Evolutionary conservation across 2,797 vertebrate species (phyloP), one percentile per base, ranked within the genome.

Genomic region (Eulemur albifrons): DNA sequence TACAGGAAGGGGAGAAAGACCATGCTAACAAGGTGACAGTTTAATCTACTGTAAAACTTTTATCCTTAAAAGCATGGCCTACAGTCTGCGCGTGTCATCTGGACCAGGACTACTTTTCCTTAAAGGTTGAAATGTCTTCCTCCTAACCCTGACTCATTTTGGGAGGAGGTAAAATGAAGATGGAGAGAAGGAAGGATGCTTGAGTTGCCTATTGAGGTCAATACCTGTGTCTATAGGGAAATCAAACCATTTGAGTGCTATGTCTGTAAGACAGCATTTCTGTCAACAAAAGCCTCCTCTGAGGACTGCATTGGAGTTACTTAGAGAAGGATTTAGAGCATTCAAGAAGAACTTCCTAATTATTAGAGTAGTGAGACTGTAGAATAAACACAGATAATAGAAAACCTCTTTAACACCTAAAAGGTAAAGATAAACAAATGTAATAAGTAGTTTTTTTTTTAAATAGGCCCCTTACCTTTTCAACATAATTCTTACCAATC

Each of bases 261-360:
- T 23, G 35, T 89, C 38, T 67, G 5, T 72, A 69, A 59, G 35
- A 75, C 48, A 88, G 77, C 59, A 59, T 87, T 94, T 93, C 82
- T 83, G 48, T 50, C 32, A 40, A 35, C 30, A 43, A 82, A 77
- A 73, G 10, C 30, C 69, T 81, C 89, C 59, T 65, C 65, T 81
- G 90, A 70, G 81, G 76, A 95, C 73, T 57, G 43, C 72, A 50
- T 13, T 90, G 57, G 38, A 88, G 93, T 90, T 67, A 81, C n/a
- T 77, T 21, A 83, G 65, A 45, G 90, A 97, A 63, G 32, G 59
- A 82, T 38, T 91, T 77, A 52, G 7, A 59, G 30, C 38, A 57
- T 88, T 93, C 20, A 50, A 92, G 79, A 84, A 94, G 50, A 94
- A 73, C 77, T 80, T 94, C 45, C 69, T 83, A 88, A 81, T 95